These are phyloP conservation scores for Drosophila vallismaia DNA, from an alignment of 2,888 invertebrate genomes.

Conservation along the genomic window DNA sequence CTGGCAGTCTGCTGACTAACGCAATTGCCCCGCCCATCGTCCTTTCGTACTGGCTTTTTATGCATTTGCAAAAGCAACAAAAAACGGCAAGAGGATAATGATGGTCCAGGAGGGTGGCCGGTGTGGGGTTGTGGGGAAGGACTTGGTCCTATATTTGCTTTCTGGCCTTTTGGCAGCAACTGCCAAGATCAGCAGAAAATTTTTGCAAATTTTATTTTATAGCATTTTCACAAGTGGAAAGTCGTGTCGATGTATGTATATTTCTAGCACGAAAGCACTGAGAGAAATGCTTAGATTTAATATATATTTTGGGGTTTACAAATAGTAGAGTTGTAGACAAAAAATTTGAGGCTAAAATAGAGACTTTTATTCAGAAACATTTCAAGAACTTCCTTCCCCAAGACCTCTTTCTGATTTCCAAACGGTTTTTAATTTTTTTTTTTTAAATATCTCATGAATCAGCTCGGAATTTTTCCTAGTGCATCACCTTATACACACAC, in stretches of 20 bases:
- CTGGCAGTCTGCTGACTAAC: slow-evolving; percentile 72
- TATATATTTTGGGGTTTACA: too few species aligned
- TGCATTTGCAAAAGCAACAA: slow-evolving; percentile 46
- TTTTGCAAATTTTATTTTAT: slow-evolving; percentile 79
- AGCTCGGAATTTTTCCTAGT: neutral
- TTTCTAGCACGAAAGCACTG: slow-evolving; percentile 1
- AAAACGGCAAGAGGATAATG: slow-evolving; percentile 1
- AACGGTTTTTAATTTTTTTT: neutral
- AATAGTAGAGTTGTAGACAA: too few species aligned
- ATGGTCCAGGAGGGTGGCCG: neutral
- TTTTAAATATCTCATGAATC: neutral
- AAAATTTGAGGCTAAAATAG: too few species aligned
- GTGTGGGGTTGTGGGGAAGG: neutral
- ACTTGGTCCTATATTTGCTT: slow-evolving; percentile 62
- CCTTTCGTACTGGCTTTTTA: slow-evolving; percentile 50
- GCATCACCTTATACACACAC: neutral
- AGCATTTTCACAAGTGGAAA: slow-evolving; percentile 78
- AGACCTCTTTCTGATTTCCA: too few species aligned
- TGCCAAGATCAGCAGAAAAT: slow-evolving; percentile 81
- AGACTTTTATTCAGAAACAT: too few species aligned
- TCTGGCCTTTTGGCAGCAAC: slow-evolving; percentile 66
- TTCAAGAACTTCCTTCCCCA: too few species aligned
- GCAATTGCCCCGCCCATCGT: slow-evolving; percentile 60
- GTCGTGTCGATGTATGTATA: slow-evolving; percentile 61
- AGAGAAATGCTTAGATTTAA: neutral